Conservation (phyloP, 2,888 invertebrate genomes). For the Eupithecia vulgata region DNA sequence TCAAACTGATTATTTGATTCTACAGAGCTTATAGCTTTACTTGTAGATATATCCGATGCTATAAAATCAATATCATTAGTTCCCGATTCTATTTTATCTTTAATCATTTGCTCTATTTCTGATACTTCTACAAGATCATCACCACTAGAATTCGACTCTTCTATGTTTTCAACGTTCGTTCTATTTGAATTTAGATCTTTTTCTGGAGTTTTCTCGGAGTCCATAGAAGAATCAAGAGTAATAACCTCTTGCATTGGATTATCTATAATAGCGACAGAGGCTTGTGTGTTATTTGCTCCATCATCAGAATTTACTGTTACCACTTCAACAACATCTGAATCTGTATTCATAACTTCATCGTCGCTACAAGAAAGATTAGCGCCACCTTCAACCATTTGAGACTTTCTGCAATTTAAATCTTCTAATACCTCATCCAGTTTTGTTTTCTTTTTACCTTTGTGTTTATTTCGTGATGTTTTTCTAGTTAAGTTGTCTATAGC, state of each 20-base stretch:
- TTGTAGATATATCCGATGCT: background rate
- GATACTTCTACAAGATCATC: conserved; percentile 80
- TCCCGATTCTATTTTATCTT: background rate
- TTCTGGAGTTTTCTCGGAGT: conserved; percentile 50
- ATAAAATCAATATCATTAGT: background rate
- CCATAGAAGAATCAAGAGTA: conserved; percentile 58
- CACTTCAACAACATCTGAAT: conserved; percentile 48
- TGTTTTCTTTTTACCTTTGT: conserved; percentile 53
- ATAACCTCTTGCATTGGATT: conserved; percentile 59
- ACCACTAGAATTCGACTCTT: conserved; percentile 54
- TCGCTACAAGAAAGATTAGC: conserved; percentile 68
- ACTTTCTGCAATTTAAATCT: conserved; percentile 69
- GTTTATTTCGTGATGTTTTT: conserved; percentile 42
- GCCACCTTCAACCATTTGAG: conserved; percentile 63
- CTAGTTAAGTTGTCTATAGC: conserved; percentile 84
- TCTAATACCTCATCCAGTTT: conserved; percentile 67
- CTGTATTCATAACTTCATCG: conserved; percentile 69
- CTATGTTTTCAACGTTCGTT: conserved; percentile 1
- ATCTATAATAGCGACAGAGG: conserved; percentile 64
- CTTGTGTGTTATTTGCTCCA: conserved; percentile 53
- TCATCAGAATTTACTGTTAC: conserved; percentile 33
- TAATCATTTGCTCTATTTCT: conserved; percentile 58
- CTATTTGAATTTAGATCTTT: background rate
- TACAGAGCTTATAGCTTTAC: background rate
- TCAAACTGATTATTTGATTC: conserved; percentile 2